phyloP scores from a whole-genome alignment of 2,797 vertebrate genomes.

The Phataginus tricuspis region DNA sequence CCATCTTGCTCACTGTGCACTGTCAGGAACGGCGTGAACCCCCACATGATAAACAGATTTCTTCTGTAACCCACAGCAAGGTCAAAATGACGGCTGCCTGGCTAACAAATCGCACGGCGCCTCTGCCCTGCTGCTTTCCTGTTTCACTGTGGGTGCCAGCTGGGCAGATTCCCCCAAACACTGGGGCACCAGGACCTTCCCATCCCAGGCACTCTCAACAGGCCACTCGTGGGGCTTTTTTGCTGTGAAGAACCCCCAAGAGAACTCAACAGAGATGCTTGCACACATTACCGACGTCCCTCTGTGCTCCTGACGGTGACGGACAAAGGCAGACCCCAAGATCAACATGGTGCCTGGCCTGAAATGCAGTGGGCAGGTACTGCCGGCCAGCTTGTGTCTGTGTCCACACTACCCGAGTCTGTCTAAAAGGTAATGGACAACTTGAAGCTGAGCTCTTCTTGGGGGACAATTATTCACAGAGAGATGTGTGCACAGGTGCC shows the following conservation, averaged over 20 bases:
- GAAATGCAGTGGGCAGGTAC: accelerated
- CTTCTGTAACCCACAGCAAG: slow-evolving; percentile 90
- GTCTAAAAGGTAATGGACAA: not conserved
- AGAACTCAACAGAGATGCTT: slow-evolving; percentile 59
- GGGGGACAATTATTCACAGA: not conserved
- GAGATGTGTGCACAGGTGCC: not conserved
- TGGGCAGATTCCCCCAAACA: slow-evolving; percentile 68
- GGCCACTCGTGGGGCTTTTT: not conserved
- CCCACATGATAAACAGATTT: slow-evolving; percentile 89
- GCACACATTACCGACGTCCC: not conserved
- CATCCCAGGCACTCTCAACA: not conserved
- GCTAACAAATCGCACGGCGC: slow-evolving; percentile 75
- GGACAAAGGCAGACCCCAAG: slow-evolving; percentile 51
- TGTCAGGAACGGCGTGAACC: slow-evolving; percentile 88
- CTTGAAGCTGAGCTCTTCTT: not conserved
- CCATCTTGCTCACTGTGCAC: slow-evolving; percentile 89
- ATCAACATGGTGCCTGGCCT: not conserved
- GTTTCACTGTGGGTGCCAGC: slow-evolving; percentile 73
- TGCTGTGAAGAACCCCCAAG: not conserved
- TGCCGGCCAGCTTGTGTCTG: not conserved
- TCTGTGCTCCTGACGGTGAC: slow-evolving; percentile 28
- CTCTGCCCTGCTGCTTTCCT: slow-evolving; percentile 63
- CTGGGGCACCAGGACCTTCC: no score
- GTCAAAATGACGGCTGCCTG: slow-evolving; percentile 86
- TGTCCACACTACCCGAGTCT: not conserved